These are phyloP conservation scores for Amniataba percoides DNA, from an alignment of 2,797 vertebrate genomes.

Conservation along the genomic window DNA sequence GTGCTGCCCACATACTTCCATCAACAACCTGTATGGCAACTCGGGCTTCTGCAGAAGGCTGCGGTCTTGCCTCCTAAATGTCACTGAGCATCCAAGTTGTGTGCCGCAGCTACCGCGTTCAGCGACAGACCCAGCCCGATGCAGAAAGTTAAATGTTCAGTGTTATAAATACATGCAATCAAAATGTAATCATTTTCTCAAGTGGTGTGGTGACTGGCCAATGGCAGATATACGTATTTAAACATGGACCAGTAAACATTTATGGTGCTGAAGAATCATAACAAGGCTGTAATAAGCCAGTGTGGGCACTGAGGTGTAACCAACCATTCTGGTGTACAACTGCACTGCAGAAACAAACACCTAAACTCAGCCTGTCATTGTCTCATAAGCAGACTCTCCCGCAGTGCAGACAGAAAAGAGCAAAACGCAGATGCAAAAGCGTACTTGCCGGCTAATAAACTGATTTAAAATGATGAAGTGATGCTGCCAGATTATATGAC, in stretches of 20 bases:
- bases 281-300: slow-evolving; percentile 57
- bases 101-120: neutral
- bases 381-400: slow-evolving; percentile 23
- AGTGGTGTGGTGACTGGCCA: slow-evolving; percentile 23
- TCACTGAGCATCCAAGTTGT: neutral
- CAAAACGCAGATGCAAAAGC: neutral
- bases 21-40: slow-evolving; percentile 9
- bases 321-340: slow-evolving; percentile 43
- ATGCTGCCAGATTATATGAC: neutral
- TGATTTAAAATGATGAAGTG: slow-evolving; percentile 1
- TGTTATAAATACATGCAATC: slow-evolving; percentile 38
- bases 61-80: slow-evolving; percentile 4
- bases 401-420: slow-evolving; percentile 3
- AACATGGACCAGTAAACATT: slow-evolving; percentile 42
- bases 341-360: slow-evolving; percentile 51
- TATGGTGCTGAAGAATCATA: slow-evolving; percentile 55
- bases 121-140: neutral
- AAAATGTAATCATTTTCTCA: slow-evolving; percentile 20
- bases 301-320: slow-evolving; percentile 47
- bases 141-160: neutral
- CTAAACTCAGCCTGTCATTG: slow-evolving; percentile 41
- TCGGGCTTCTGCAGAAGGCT: neutral
- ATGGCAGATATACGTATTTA: slow-evolving; percentile 31
- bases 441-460: slow-evolving; percentile 1
- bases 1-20: slow-evolving; percentile 8